A percentile compares a stretch with the other conserved stretches of the same genome.
phyloP scores from a whole-genome alignment of 2,113 vertebrate genomes.

The Colaptes auratus region DNA sequence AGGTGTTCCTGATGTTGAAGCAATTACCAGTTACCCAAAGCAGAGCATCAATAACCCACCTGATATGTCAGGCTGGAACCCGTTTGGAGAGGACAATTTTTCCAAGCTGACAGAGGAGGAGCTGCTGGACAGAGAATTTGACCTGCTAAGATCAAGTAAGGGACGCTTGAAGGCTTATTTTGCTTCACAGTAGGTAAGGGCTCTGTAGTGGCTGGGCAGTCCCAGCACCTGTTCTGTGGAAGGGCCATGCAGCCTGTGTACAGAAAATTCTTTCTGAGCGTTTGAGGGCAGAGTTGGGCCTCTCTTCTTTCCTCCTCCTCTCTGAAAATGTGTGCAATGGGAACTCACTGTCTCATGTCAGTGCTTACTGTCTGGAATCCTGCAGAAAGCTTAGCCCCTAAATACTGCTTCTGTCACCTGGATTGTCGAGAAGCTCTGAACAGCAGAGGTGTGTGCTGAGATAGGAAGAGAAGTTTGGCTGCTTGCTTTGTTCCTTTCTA shows the following conservation, averaged over 20 bases:
- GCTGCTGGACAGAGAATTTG: conserved; percentile 95
- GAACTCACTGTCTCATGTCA: conserved; percentile 8
- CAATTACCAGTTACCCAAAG: conserved; percentile 70
- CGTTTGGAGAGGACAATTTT: conserved; percentile 98
- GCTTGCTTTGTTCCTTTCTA: conserved; percentile 64
- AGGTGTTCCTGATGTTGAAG: conserved; percentile 76
- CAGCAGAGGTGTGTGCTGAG: conserved; percentile 23
- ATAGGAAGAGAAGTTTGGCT: conserved; percentile 35
- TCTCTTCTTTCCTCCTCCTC: conserved; percentile 8
- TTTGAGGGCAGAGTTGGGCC: conserved; percentile 75
- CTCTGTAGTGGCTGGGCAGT: conserved; percentile 56
- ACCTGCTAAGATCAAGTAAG: conserved; percentile 98
- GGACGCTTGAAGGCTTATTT: conserved; percentile 87
- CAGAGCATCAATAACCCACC: conserved; percentile 87
- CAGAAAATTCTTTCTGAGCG: conserved; percentile 73
- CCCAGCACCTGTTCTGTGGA: conserved; percentile 48
- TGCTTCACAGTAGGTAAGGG: conserved; percentile 79
- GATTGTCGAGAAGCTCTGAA: conserved; percentile 46
- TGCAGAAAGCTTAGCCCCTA: conserved; percentile 40
- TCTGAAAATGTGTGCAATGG: conserved; percentile 13
- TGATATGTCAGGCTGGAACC: conserved; percentile 99
- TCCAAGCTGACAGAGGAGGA: conserved; percentile 96
- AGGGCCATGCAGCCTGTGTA: conserved; percentile 32
- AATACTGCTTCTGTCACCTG: conserved; percentile 22
- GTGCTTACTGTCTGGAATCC: conserved; percentile 24